These are phyloP conservation scores for Pandemis corylana DNA, from an alignment of 2,888 invertebrate genomes.

Conservation along the genomic window DNA sequence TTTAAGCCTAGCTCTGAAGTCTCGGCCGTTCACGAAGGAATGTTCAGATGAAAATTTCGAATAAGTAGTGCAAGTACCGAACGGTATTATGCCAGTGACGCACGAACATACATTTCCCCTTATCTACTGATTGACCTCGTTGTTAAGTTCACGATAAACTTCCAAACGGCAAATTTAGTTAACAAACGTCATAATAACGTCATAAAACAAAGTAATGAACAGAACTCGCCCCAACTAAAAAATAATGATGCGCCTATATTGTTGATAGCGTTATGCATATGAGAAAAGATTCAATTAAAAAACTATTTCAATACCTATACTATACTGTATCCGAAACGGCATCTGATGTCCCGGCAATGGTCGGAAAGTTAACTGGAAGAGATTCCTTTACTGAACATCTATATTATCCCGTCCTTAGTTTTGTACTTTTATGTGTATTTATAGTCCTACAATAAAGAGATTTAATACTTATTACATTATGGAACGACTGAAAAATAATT, in stretches of 20 bases:
- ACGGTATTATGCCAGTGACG: slow-evolving; percentile 59
- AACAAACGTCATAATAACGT: slow-evolving; percentile 45
- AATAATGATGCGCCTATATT: background rate
- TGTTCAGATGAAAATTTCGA: slow-evolving; percentile 1
- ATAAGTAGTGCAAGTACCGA: slow-evolving; percentile 5
- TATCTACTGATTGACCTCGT: slow-evolving; percentile 75
- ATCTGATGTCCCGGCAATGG: too few species aligned
- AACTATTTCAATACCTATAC: background rate
- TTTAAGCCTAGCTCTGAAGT: slow-evolving; percentile 32
- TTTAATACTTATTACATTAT: too few species aligned
- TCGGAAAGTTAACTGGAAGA: too few species aligned
- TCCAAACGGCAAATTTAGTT: slow-evolving; percentile 64
- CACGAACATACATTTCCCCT: slow-evolving; percentile 62
- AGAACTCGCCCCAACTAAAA: slow-evolving; percentile 2
- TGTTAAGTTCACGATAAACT: slow-evolving; percentile 65
- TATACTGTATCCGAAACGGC: too few species aligned
- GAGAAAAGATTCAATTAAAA: background rate
- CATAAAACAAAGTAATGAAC: slow-evolving; percentile 37
- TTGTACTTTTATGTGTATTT: background rate
- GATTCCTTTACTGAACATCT: too few species aligned
- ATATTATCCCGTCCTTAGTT: too few species aligned
- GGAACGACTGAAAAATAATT: too few species aligned
- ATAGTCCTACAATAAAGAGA: too few species aligned
- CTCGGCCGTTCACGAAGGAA: background rate
- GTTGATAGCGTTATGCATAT: background rate